phyloP scores from a whole-genome alignment of 2,888 invertebrate genomes.

The Cetonia aurata region DNA sequence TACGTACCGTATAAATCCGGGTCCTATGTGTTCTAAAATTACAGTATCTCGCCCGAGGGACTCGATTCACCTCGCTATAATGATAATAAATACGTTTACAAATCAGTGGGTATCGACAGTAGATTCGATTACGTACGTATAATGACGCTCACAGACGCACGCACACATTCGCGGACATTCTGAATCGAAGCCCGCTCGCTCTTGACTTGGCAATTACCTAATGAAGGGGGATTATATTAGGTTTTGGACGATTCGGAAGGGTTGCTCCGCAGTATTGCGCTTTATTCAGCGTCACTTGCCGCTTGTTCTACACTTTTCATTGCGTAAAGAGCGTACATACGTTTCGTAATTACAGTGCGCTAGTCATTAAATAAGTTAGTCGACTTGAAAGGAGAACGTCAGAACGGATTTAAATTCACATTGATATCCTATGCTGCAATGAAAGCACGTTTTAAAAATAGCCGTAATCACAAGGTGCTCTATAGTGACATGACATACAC shows the following conservation, averaged over 20 bases:
- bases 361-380: conserved; percentile 11
- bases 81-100: conserved; percentile 61
- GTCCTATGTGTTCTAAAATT: conserved; percentile 33
- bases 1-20: not conserved
- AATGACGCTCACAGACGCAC: conserved; percentile 50
- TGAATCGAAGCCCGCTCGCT: conserved; percentile 52
- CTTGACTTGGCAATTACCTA: conserved; percentile 65
- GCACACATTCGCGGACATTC: conserved; percentile 1
- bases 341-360: conserved; percentile 7
- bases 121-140: conserved; percentile 60
- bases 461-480: too few species aligned
- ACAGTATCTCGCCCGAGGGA: conserved; percentile 39
- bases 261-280: conserved; percentile 24
- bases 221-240: conserved; percentile 63
- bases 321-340: not conserved
- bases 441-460: too few species aligned
- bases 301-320: conserved; percentile 7
- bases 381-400: not conserved
- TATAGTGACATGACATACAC: too few species aligned
- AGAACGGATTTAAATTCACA: not conserved
- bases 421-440: too few species aligned
- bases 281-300: conserved; percentile 31
- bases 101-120: conserved; percentile 59
- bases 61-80: conserved; percentile 49
- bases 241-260: conserved; percentile 53